A percentile compares a stretch with the other conserved stretches of the same genome.
Evolutionary conservation across 2,113 vertebrate species (phyloP).

Genomic region (Sapajus apella): DNA sequence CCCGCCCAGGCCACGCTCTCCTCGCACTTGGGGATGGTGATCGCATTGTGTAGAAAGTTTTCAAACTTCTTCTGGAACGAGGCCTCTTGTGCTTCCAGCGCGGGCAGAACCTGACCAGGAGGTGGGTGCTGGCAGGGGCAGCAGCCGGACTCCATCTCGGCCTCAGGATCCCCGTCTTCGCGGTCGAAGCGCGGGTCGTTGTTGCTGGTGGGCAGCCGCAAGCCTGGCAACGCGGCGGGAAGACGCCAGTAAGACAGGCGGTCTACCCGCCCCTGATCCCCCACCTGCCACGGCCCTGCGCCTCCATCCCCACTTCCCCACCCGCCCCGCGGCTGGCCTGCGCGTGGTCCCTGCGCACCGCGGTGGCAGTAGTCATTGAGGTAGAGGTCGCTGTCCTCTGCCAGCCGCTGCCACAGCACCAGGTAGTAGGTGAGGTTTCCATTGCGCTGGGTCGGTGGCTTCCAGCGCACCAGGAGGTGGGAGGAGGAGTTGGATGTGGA

Average conservation of each 20-base stretch:
- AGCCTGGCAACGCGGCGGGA: constrained; percentile 66
- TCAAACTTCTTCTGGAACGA: constrained; percentile 91
- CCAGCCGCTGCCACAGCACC: constrained; percentile 88
- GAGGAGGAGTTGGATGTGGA: constrained; percentile 89
- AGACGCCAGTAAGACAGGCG: neutral
- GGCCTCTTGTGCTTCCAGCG: constrained; percentile 79
- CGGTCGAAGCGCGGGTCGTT: constrained; percentile 82
- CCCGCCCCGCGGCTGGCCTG: neutral
- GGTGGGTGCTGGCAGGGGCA: constrained; percentile 84
- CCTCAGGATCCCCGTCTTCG: constrained; percentile 59
- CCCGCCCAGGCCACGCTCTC: neutral
- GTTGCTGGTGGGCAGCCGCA: constrained; percentile 87
- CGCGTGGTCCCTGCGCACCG: constrained; percentile 73
- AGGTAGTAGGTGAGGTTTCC: constrained; percentile 89
- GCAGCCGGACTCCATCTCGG: constrained; percentile 82
- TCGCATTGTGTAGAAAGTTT: constrained; percentile 88
- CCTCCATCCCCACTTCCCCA: neutral
- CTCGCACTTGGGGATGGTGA: constrained; percentile 87
- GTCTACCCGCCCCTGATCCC: rapidly evolving
- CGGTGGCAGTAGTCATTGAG: constrained; percentile 88
- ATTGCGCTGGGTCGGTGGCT: constrained; percentile 86
- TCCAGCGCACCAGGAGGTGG: constrained; percentile 89
- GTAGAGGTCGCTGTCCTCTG: constrained; percentile 87
- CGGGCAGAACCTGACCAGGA: constrained; percentile 71
- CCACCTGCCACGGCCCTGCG: neutral